These are phyloP conservation scores for Darevskia nairensis DNA, from an alignment of 2,797 vertebrate species.

Conservation along the genomic window DNA sequence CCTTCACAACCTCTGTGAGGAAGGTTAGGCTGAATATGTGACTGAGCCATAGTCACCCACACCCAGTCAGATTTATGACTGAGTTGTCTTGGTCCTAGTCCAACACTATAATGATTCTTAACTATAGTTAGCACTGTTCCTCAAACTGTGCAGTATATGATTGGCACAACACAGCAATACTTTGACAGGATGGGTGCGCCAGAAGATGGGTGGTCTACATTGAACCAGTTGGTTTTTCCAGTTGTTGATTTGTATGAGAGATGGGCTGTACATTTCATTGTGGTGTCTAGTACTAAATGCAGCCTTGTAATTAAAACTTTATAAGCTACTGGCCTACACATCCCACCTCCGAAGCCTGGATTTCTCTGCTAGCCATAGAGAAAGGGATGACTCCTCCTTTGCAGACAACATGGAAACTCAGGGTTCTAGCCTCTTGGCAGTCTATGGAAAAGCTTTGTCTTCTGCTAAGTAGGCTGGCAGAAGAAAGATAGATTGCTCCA, in stretches of 20 bases:
- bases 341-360: too few relatives aligned
- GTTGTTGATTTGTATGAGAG: background rate
- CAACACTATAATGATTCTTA: background rate
- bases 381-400: background rate
- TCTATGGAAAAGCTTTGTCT: too few relatives aligned
- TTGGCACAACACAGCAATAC: background rate
- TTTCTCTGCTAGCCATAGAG: background rate
- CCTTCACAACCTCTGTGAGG: background rate
- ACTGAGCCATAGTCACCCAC: background rate
- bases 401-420: too few relatives aligned
- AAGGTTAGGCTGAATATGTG: background rate
- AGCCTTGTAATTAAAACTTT: background rate
- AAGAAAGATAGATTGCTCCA: background rate
- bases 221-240: background rate
- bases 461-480: background rate
- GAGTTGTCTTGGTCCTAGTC: background rate
- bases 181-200: background rate
- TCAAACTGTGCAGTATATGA: background rate
- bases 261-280: background rate
- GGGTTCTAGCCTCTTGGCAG: background rate
- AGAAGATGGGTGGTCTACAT: too few relatives aligned
- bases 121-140: background rate
- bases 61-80: too few relatives aligned
- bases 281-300: background rate
- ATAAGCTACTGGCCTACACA: background rate